Conservation (phyloP, 2,113 vertebrate genomes). For the Acrocephalus kingi region DNA sequence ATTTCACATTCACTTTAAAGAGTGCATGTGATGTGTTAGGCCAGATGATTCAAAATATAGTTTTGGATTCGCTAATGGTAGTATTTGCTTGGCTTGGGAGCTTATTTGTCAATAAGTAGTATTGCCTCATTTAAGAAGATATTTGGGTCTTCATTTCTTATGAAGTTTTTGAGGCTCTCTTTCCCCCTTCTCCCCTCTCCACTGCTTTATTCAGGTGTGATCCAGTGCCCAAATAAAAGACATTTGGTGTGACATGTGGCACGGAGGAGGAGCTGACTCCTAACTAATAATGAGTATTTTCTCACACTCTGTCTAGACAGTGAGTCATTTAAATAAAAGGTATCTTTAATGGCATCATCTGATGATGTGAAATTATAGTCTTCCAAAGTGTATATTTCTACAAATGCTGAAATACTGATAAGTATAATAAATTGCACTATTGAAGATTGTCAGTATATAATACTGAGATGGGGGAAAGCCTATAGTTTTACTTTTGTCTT, state of each 20-base stretch:
- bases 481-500: not conserved
- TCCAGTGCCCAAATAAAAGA: not conserved
- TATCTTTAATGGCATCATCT: constrained; percentile 23
- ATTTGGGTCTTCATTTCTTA: not conserved
- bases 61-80: not conserved
- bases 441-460: not conserved
- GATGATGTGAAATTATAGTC: constrained; percentile 20
- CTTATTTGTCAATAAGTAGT: not conserved
- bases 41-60: not conserved
- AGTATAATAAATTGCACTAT: not conserved
- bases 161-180: not conserved
- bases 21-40: not conserved
- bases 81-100: not conserved
- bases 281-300: constrained; percentile 26
- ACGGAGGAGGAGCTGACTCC: not conserved
- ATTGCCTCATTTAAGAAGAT: not conserved
- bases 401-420: not conserved
- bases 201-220: not conserved
- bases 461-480: not conserved
- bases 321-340: constrained; percentile 32
- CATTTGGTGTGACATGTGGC: not conserved
- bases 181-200: not conserved
- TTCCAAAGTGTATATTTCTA: not conserved
- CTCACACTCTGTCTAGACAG: constrained; percentile 7
- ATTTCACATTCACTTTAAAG: not conserved